A percentile compares a stretch with the other conserved stretches of the same genome.
Conservation (phyloP, 2,888 invertebrate species). For the Drosophila monieri region DNA sequence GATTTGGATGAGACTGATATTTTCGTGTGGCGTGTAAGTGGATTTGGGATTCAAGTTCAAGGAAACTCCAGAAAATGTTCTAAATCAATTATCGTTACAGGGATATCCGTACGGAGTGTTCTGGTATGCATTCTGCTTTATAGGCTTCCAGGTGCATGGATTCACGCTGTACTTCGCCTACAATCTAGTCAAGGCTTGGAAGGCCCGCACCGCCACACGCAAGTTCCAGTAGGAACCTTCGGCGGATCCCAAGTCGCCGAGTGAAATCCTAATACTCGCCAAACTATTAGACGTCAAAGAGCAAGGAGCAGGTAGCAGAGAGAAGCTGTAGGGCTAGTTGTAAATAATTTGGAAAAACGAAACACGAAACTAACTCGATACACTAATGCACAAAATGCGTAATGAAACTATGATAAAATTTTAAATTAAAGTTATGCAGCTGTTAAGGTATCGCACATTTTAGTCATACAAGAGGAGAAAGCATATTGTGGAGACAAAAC, state of each 20-base stretch:
- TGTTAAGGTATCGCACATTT: constrained; percentile 70
- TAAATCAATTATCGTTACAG: constrained; percentile 83
- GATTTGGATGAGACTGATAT: constrained; percentile 88
- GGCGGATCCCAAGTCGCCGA: constrained; percentile 21
- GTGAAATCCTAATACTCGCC: constrained; percentile 71
- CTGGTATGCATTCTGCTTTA: constrained; percentile 95
- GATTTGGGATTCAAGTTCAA: not conserved
- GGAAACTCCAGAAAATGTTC: not conserved
- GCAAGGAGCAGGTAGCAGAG: constrained; percentile 48
- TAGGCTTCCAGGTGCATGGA: constrained; percentile 94
- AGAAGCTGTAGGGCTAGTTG: constrained; percentile 66
- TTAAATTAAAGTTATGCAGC: constrained; percentile 55
- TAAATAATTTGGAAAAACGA: constrained; percentile 68
- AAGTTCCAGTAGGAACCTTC: constrained; percentile 87
- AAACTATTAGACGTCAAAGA: constrained; percentile 54
- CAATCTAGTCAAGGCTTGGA: constrained; percentile 93
- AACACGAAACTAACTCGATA: constrained; percentile 42
- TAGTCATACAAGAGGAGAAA: constrained; percentile 37
- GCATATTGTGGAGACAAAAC: constrained; percentile 31
- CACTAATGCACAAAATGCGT: constrained; percentile 63
- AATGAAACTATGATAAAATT: constrained; percentile 39
- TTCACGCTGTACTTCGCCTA: constrained; percentile 94
- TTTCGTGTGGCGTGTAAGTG: constrained; percentile 91
- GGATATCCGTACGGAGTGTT: constrained; percentile 95
- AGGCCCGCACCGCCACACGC: constrained; percentile 88